phyloP scores from a whole-genome alignment of 2,113 vertebrate species.

The Colistium nudipinnis region DNA sequence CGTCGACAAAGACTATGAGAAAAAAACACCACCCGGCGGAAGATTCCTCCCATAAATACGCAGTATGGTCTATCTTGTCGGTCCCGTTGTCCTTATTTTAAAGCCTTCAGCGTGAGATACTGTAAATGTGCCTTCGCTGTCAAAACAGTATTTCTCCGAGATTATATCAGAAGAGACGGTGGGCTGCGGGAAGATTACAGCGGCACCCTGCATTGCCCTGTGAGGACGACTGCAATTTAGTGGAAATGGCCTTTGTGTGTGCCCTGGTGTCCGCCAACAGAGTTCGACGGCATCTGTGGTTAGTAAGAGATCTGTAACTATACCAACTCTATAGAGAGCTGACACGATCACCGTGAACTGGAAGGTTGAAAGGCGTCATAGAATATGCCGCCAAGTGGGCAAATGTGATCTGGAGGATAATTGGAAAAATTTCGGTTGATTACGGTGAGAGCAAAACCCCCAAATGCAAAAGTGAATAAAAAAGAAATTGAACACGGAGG shows the following conservation, averaged over 20 bases:
- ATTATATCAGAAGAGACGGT: conserved; percentile 63
- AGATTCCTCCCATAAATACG: conserved; percentile 52
- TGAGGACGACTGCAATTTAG: conserved; percentile 37
- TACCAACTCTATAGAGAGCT: neutral
- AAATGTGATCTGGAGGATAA: neutral
- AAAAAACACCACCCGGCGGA: conserved; percentile 27
- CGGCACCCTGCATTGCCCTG: conserved; percentile 33
- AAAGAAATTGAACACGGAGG: too few relatives aligned
- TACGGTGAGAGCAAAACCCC: too few relatives aligned
- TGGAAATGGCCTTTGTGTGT: conserved; percentile 43
- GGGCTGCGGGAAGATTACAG: conserved; percentile 42
- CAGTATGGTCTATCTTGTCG: conserved; percentile 52
- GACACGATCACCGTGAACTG: neutral
- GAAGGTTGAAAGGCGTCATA: neutral
- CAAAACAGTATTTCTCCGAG: conserved; percentile 65
- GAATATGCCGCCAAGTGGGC: neutral
- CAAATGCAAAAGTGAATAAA: too few relatives aligned
- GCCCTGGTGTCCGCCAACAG: conserved; percentile 23
- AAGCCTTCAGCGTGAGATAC: conserved; percentile 61
- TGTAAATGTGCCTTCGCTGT: conserved; percentile 56
- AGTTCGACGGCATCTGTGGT: conserved; percentile 4
- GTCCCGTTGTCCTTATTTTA: conserved; percentile 47
- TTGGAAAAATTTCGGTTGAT: too few relatives aligned
- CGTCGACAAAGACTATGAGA: too few relatives aligned
- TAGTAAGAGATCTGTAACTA: conserved; percentile 41